Conservation (phyloP, 2,113 vertebrate species). For the Hymenochirus boettgeri region DNA sequence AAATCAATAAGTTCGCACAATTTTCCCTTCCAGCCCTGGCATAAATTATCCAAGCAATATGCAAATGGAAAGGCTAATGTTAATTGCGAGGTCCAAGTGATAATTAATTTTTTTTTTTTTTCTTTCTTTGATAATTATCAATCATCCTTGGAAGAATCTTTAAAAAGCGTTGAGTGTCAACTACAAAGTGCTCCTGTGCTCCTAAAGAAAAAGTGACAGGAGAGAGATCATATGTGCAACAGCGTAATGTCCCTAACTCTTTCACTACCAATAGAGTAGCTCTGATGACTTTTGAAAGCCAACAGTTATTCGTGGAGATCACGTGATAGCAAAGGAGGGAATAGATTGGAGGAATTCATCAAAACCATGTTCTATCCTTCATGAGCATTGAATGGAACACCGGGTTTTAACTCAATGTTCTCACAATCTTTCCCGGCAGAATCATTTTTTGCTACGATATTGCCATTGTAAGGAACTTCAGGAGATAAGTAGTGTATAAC, state of each 20-base stretch:
- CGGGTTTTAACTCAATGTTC: too few species aligned
- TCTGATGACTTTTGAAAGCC: too few species aligned
- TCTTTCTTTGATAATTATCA: slow-evolving; percentile 37
- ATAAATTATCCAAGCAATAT: slow-evolving; percentile 39
- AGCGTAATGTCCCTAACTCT: neutral
- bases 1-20: slow-evolving; percentile 28
- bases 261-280: slow-evolving; percentile 4
- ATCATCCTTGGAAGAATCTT: slow-evolving; percentile 32
- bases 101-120: slow-evolving; percentile 37
- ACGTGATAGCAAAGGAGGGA: too few species aligned
- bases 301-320: too few species aligned
- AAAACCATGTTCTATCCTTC: too few species aligned
- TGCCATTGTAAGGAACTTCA: too few species aligned
- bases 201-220: slow-evolving; percentile 1
- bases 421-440: too few species aligned
- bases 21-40: slow-evolving; percentile 22
- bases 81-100: slow-evolving; percentile 35
- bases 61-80: slow-evolving; percentile 38
- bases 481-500: too few species aligned
- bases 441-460: too few species aligned
- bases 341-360: too few species aligned
- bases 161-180: slow-evolving; percentile 26
- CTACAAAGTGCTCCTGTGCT: slow-evolving; percentile 25
- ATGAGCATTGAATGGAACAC: too few species aligned
- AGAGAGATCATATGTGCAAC: neutral